Percentiles rank a stretch among this genome's conserved stretches.
These are phyloP conservation scores for Epinotia brunnichana DNA, from an alignment of 2,888 invertebrate species.

Conservation along the genomic window DNA sequence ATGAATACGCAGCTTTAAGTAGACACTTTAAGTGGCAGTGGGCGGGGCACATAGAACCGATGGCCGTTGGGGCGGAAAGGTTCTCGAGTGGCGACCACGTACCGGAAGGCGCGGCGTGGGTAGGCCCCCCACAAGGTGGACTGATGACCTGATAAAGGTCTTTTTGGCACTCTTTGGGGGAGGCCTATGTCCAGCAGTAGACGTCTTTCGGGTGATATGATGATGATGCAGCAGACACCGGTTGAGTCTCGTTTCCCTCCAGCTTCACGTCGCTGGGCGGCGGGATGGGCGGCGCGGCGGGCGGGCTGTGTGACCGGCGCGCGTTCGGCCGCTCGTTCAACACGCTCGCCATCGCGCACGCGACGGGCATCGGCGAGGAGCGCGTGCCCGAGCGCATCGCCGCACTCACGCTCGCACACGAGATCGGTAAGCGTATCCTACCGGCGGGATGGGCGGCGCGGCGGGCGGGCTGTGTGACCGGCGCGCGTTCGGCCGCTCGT, in stretches of 20 bases:
- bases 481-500: constrained; percentile 72
- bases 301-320: constrained; percentile 80
- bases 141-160: too few species aligned
- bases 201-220: too few species aligned
- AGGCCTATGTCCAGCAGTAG: too few species aligned
- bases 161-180: too few species aligned
- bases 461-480: constrained; percentile 81
- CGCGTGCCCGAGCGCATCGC: constrained; percentile 78
- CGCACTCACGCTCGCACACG: constrained; percentile 73
- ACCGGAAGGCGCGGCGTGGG: too few species aligned
- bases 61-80: too few species aligned
- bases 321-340: constrained; percentile 75
- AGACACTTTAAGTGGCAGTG: too few species aligned
- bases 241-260: neutral
- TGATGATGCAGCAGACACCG: too few species aligned
- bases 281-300: constrained; percentile 72
- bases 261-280: constrained; percentile 79
- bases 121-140: too few species aligned
- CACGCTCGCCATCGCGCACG: constrained; percentile 77
- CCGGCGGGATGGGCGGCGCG: constrained; percentile 70
- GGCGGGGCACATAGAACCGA: too few species aligned
- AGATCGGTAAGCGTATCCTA: constrained; percentile 63
- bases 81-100: too few species aligned
- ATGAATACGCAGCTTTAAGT: too few species aligned
- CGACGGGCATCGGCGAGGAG: constrained; percentile 60